Percentiles rank a stretch among this genome's conserved stretches.
Evolutionary conservation across 2,797 vertebrate genomes (phyloP).

Genomic region (Dromococcyx pavoninus): DNA sequence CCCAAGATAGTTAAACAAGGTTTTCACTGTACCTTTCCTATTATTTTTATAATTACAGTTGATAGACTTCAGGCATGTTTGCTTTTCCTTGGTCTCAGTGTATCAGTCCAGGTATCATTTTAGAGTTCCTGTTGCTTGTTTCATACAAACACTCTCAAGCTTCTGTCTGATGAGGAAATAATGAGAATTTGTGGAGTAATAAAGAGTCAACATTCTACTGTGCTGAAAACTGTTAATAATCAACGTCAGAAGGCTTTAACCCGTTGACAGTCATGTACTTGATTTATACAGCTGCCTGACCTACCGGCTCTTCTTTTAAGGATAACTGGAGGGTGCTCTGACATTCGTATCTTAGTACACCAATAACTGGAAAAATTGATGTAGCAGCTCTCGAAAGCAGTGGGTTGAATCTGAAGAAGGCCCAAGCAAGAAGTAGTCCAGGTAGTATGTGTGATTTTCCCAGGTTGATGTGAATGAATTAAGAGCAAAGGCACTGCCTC

Average conservation of each 20-base stretch:
- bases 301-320: not conserved
- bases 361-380: not conserved
- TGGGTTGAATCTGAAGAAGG: not conserved
- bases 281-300: not conserved
- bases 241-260: conserved; percentile 32
- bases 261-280: not conserved
- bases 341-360: not conserved
- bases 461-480: not conserved
- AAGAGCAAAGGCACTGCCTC: not conserved
- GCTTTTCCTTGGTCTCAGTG: not conserved
- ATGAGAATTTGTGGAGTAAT: conserved; percentile 28
- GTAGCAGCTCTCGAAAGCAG: not conserved
- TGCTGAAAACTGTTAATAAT: conserved; percentile 38
- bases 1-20: not conserved
- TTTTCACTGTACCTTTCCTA: not conserved
- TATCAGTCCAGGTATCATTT: not conserved
- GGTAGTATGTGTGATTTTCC: not conserved
- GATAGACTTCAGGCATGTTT: not conserved
- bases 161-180: conserved; percentile 28
- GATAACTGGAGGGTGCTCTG: not conserved
- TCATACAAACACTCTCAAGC: not conserved
- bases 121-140: not conserved
- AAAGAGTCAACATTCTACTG: not conserved
- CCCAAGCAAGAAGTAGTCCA: not conserved
- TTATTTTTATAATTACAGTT: not conserved